Conservation (phyloP, 2,888 invertebrate genomes). For the Habrosyne pyritoides region DNA sequence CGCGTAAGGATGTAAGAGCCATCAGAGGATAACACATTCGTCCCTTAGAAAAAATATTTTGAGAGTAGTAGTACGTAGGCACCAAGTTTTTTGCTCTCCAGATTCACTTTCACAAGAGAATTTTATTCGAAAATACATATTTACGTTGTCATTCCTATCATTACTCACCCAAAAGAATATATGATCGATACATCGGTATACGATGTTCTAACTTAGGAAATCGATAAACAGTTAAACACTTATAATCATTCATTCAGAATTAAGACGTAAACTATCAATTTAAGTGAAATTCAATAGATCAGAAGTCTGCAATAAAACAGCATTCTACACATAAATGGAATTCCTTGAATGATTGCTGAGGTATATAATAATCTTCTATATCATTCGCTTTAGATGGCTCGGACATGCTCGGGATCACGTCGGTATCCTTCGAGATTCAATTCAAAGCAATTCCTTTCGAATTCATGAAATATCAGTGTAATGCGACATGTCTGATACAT, state of each 20-base stretch:
- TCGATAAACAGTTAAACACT: not conserved
- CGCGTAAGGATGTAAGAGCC: too few relatives aligned
- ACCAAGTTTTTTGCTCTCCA: too few relatives aligned
- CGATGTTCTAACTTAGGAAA: not conserved
- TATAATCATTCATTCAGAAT: constrained; percentile 2
- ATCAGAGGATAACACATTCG: too few relatives aligned
- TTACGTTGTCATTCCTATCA: not conserved
- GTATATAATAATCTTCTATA: constrained; percentile 51
- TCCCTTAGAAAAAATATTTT: too few relatives aligned
- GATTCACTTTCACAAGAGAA: too few relatives aligned
- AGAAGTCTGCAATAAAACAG: not conserved
- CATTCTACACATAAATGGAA: constrained; percentile 10
- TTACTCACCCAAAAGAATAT: not conserved
- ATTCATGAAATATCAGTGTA: constrained; percentile 16
- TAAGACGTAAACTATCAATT: not conserved
- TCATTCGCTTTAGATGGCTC: constrained; percentile 36
- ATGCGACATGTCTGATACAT: constrained; percentile 36
- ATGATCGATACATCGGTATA: not conserved
- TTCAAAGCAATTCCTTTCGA: constrained; percentile 23
- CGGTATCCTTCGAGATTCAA: constrained; percentile 42
- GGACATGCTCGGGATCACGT: constrained; percentile 48
- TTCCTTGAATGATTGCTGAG: constrained; percentile 15
- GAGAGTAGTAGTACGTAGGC: too few relatives aligned
- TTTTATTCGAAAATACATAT: not conserved
- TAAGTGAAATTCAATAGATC: not conserved